These are phyloP conservation scores for Cichladusa arquata DNA, from an alignment of 2,113 vertebrate genomes.

Conservation along the genomic window DNA sequence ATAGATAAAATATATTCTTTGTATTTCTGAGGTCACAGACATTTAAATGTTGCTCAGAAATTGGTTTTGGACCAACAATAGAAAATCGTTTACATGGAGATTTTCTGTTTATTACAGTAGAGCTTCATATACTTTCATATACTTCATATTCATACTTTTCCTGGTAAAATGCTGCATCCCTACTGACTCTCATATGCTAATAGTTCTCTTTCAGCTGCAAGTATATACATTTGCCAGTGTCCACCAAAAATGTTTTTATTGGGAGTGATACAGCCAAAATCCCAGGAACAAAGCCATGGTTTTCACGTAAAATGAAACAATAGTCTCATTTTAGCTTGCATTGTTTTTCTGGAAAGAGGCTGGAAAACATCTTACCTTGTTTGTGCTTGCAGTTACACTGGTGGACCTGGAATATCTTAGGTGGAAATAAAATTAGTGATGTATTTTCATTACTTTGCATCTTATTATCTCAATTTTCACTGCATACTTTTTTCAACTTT, in stretches of 20 bases:
- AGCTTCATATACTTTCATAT: neutral
- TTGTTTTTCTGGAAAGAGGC: neutral
- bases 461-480: neutral
- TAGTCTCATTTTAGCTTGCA: neutral
- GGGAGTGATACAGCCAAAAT: neutral
- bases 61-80: neutral
- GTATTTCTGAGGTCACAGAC: neutral
- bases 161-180: neutral
- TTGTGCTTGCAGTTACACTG: neutral
- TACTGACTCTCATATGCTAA: neutral
- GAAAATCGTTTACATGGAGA: neutral
- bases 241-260: neutral
- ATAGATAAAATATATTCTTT: neutral
- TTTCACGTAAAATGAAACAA: neutral
- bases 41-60: neutral
- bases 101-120: neutral
- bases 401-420: neutral
- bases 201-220: neutral
- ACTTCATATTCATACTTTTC: neutral
- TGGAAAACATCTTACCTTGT: neutral
- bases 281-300: neutral
- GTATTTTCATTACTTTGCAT: neutral
- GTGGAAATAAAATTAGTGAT: neutral
- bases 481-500: neutral
- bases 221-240: conserved; percentile 1